Evolutionary conservation across 2,888 invertebrate genomes (phyloP), one percentile per base, ranked within the genome.

Genomic region (Chydorus sphaericus): DNA sequence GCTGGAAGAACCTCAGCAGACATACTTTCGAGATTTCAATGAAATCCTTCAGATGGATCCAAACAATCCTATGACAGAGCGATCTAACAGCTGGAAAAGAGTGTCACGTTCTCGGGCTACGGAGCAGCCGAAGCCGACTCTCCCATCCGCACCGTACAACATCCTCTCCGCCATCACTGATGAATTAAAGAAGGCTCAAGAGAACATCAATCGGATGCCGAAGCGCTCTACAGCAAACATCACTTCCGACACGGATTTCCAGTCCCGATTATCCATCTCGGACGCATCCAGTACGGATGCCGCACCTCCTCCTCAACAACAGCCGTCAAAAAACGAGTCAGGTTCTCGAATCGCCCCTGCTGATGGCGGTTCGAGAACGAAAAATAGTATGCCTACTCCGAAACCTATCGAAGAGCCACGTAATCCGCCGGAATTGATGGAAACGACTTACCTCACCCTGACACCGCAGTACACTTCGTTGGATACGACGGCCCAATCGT

Each of bases 141-240:
- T n/a, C n/a, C n/a, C n/a, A n/a, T n/a, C n/a, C n/a, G 44, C 44
- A 28, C 48, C 55, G 20, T 55, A 55, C 48, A 55, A 48, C 49
- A 48, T 55, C 28, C 33, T 55, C n/a, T 31, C 55, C 6, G 55
- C 55, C 16, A 23, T 55, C 18, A 48, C 49, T 20, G 36, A 55
- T 37, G 39, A 55, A 30, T 23, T 55, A 2, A 23, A 50, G 30
- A 20, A 23, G 50, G 30, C 29, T 28, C n/a, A n/a, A n/a, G n/a
- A n/a, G n/a, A n/a, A n/a, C n/a, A 50, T 50, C 18, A 44, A 44
- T 18, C 50, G 31, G 5, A 50, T 30, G 11, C 50, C 50, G 50
- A 23, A 28, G 10, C 44, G 48, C 8, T 8, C 33, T 14, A 28
- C 26, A 23, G 18, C 11, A 23, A 16, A 44, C 28, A 23, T 26